Evolutionary conservation across 2,113 vertebrate species (phyloP), one percentile per base, ranked within the genome.

Genomic region (Fulmarus glacialis): DNA sequence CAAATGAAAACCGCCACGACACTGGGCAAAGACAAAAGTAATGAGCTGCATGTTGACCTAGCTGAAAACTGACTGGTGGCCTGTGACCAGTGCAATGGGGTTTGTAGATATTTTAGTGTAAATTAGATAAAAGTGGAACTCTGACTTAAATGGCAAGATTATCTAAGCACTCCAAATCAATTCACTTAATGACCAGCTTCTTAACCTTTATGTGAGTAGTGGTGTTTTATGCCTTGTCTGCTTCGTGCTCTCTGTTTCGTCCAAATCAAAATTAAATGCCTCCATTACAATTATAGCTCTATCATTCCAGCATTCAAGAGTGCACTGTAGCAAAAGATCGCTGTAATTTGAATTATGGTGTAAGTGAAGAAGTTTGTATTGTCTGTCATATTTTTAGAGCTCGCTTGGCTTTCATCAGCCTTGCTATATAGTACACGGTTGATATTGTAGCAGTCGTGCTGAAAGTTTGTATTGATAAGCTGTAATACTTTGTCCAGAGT

Each of bases 261-360:
- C 91, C 93, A 30, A 16, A 86, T 95, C 92, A 90, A 94, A 97
- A 95, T 95, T 86, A 96, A 97, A 95, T 66, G 34, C 59, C 81
- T 97, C 96, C 90, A 47, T 97, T 95, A 92, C 73, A 77, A 75
- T 87, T 91, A 95, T 67, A 87, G 91, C 87, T 92, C 87, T 27
- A 87, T 95, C 91, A 73, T 15, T 81, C 62, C 74, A 30, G 93
- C 78, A 7, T 94, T 95, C 48, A 23, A 6, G 83, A 84, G 87
- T 43, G 75, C 86, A 56, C 87, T 96, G 93, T 58, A 95, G 92
- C 62, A 75, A 79, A 90, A 96, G 84, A 94, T 70, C 55, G 63
- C 78, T 58, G 88, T 50, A 40, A 56, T 87, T 79, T 96, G 91
- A 97, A 95, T 96, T 53, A 56, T 45, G 81, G 87, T 47, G 10